These are phyloP conservation scores for Crossaster papposus DNA, from an alignment of 53 echinoderm and acorn worm species.

Conservation along the genomic window DNA sequence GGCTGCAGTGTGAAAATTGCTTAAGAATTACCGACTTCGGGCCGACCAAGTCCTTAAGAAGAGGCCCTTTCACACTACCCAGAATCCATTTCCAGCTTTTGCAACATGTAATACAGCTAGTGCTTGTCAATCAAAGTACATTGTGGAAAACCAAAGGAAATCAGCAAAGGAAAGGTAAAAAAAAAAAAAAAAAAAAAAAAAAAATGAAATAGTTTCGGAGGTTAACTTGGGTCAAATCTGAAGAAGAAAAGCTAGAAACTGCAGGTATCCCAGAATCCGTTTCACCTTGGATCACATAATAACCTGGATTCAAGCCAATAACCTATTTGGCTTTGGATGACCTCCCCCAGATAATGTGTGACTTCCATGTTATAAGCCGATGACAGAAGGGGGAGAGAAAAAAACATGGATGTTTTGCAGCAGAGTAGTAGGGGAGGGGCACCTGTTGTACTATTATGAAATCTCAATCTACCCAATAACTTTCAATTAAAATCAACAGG, in stretches of 20 bases:
- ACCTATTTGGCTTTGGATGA: constrained; percentile 18
- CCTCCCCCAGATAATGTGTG: neutral
- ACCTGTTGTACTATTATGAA: neutral
- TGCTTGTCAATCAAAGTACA: too few species aligned
- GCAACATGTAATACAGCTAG: too few species aligned
- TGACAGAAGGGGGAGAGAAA: neutral
- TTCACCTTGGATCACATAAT: neutral
- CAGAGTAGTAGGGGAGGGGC: neutral
- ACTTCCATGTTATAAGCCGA: neutral
- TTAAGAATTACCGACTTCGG: too few species aligned
- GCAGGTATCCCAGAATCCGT: neutral
- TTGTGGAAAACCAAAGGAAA: too few species aligned
- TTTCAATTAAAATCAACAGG: neutral
- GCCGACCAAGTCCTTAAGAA: too few species aligned
- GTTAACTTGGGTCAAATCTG: neutral
- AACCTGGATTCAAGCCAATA: constrained; percentile 10
- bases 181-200: too few species aligned
- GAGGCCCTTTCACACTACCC: too few species aligned
- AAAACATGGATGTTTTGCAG: neutral
- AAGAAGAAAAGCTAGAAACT: neutral
- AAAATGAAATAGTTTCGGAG: neutral
- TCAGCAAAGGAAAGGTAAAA: too few species aligned
- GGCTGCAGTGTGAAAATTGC: too few species aligned
- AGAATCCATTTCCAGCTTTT: too few species aligned
- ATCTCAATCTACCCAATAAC: neutral